Evolutionary conservation across 2,797 vertebrate genomes (phyloP).

Genomic region (Parotocinclus haroldoi): DNA sequence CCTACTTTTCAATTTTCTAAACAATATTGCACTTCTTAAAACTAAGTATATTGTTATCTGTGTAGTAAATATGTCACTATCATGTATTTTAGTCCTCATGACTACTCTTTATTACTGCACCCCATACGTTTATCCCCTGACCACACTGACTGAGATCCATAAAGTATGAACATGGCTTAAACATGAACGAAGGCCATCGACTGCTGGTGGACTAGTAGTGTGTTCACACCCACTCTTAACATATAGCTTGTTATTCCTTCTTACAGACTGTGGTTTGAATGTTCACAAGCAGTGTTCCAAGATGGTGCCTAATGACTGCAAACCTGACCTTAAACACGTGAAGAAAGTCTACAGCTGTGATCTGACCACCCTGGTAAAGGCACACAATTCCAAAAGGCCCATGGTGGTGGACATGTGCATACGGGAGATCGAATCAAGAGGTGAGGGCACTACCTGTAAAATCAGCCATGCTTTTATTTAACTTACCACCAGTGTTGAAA

Average conservation of each 20-base stretch:
- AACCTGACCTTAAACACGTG: conserved; percentile 94
- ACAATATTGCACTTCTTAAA: no score
- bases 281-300: conserved; percentile 97
- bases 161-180: no score
- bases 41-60: no score
- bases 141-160: no score
- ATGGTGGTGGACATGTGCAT: conserved; percentile 99
- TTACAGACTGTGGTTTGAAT: conserved; percentile 92
- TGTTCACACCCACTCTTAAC: neutral
- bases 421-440: conserved; percentile 96
- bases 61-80: no score
- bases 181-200: no score
- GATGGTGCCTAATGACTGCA: conserved; percentile 95
- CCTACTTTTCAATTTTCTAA: no score
- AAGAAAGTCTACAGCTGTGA: conserved; percentile 99
- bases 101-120: no score
- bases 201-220: no score
- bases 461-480: neutral
- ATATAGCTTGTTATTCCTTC: conserved; percentile 17
- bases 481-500: no score
- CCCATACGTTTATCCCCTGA: no score
- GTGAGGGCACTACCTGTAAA: conserved; percentile 63
- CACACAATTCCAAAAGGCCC: conserved; percentile 88
- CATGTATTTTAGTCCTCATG: no score
- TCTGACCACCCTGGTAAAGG: conserved; percentile 94